Evolutionary conservation across 2,888 invertebrate genomes (phyloP), one percentile per base, ranked within the genome.

Genomic region (Drosophila limbata): DNA sequence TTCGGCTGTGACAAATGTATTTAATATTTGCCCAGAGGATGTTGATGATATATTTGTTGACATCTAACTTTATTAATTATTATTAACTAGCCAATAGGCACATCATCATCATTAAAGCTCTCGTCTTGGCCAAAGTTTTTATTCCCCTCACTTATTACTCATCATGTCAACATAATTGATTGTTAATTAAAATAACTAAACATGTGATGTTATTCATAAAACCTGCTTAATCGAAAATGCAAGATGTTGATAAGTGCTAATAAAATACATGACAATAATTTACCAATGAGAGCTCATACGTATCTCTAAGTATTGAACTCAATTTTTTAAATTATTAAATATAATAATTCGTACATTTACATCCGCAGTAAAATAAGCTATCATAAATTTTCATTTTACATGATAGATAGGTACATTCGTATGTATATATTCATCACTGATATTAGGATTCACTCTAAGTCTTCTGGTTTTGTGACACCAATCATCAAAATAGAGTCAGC

Each of bases 11-110:
- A 39, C 15, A 45, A 64, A 37, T 57, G 25, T 45, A 59, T 45
- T 56, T 56, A 5, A 37, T 56, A 13, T 56, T 56, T 56, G 45
- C 13, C 56, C 19, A 25, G 15, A 25, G 21, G 21, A 45, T 37
- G 21, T 28, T 37, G 45, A 17, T 37, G 37, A 13, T 25, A 13
- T 45, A 47, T 47, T 45, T 47, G 57, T 47, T 57, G 47, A 57
- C 45, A 57, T 47, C 57, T 45, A 47, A 37, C 45, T 57, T 57
- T 57, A 57, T 57, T 57, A 57, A 57, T 57, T 57, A 57, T 57
- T 57, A 57, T 45, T 45, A 56, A 37, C 45, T 42, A 45, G 44
- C 19, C 44, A 56, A 56, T 56, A 44, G 10, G 42, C 21, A 33
- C n/a, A 25, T 21, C 15, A 45, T 45, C 4, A 37, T 19, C 31